Base-by-base conservation (phyloP, 2,113 vertebrate species). In the Tretioscincus oriximinensis region DNA sequence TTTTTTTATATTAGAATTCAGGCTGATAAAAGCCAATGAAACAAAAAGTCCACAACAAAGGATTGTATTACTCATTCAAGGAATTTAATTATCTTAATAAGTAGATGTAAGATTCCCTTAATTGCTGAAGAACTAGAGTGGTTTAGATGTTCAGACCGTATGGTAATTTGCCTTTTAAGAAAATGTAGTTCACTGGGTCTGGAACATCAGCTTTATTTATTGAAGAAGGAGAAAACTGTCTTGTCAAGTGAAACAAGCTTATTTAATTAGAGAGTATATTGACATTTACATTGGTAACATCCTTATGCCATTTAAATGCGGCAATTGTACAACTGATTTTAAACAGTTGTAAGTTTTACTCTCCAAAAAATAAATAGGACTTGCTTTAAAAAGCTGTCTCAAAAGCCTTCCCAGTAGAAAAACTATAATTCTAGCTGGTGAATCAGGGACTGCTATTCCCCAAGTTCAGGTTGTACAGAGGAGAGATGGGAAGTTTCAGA, bases 11-110 rank as follows among this genome's bases (percentile, higher is more conserved):
- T 26, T n/a, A 84, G n/a, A 89, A 73, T 74, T 10, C n/a, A 80
- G 20, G 71, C 20, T 70, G 78, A 28, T 41, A 21, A 87, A 89
- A 92, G 85, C 90, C 85, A 70, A 80, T 65, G 79, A 64, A 74
- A 91, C 77, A 65, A 28, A 16, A 75, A 51, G 11, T 82, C 26
- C 58, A 75, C 1, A 76, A 51, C 67, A 84, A 80, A 82, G 84
- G 24, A 18, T 5, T 26, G 20, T 74, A 22, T 18, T 18, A 58
- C 54, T 58, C 54, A 18, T 18, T 14, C 14, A 58, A 58, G 16
- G 12, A 18, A 18, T 58, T 58, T 58, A 58, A 18, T 58, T 58
- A 58, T 18, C 54, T 58, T 12, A 58, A 16, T 14, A 58, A 58
- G 18, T 58, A 58, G 12, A 58, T 18, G 54, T 18, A 58, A 18